phyloP scores from a whole-genome alignment of 2,113 vertebrate genomes.

The Marcusenius ussheri region DNA sequence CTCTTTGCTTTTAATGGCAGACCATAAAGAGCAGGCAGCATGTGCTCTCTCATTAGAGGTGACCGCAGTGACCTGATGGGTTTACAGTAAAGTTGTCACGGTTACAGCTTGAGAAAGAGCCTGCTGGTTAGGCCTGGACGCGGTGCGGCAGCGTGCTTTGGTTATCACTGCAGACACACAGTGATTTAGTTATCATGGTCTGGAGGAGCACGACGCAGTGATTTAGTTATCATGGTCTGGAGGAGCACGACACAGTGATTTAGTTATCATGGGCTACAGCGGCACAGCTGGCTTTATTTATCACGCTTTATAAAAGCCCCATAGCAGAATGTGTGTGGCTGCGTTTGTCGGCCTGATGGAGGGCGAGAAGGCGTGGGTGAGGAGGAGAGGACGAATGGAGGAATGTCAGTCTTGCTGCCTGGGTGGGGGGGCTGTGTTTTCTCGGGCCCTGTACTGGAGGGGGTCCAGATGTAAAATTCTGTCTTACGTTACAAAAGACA shows the following conservation, averaged over 20 bases:
- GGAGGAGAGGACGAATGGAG: background rate
- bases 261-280: background rate
- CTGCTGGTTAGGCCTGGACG: background rate
- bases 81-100: conserved; percentile 2
- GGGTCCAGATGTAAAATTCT: background rate
- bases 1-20: background rate
- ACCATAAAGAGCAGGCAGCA: background rate
- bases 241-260: background rate
- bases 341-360: background rate
- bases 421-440: background rate
- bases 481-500: background rate
- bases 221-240: background rate
- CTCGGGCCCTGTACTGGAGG: background rate
- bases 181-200: conserved; percentile 1
- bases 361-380: background rate
- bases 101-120: background rate
- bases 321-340: background rate
- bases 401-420: background rate
- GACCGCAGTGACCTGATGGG: background rate
- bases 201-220: background rate
- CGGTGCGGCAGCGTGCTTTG: background rate
- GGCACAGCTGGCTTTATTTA: background rate
- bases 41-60: background rate
- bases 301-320: background rate
- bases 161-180: background rate